Percentiles rank a stretch among this genome's conserved stretches.
phyloP scores from a whole-genome alignment of 2,113 vertebrate genomes.

The human region GRCh38 chr7:17386501-17387000 shows the following conservation, averaged over 20 bases:
- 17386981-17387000: conserved; percentile 58
- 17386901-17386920: conserved; percentile 44
- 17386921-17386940: conserved; percentile 16
- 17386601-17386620: not conserved
- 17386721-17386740: not conserved
- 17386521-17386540: not conserved
- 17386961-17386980: conserved; percentile 41
- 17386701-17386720: not conserved
- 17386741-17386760: no score
- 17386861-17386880: conserved; percentile 46
- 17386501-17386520: not conserved
- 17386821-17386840: not conserved
- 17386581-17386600: not conserved
- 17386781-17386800: not conserved
- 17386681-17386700: not conserved
- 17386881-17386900: not conserved
- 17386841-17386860: not conserved
- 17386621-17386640: not conserved
- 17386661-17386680: not conserved
- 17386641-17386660: not conserved
- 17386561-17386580: not conserved
- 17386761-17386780: not conserved
- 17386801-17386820: not conserved
- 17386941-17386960: conserved; percentile 47
- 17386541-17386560: not conserved